Base-by-base conservation (phyloP, 2,888 invertebrate genomes). In the Mesorhabditis belari region DNA sequence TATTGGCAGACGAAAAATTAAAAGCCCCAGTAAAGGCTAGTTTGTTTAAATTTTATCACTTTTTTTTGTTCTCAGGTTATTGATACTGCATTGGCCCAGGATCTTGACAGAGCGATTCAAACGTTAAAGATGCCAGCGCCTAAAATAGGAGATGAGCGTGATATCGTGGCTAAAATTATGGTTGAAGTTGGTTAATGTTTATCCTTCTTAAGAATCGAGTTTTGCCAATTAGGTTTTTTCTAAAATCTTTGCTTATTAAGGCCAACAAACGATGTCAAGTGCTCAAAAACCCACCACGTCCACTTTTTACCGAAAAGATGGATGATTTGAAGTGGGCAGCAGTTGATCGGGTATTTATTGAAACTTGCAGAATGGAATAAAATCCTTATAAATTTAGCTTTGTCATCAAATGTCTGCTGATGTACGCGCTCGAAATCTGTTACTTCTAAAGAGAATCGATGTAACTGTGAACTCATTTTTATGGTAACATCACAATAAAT, bases 381-480 rank as follows among this genome's bases (percentile, higher is more conserved):
- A n/a, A n/a, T n/a, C n/a, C n/a, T n/a, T n/a, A n/a, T n/a, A n/a
- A n/a, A n/a, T 35, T 35, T 35, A 35, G 44, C 2, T 35, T 9
- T 35, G 44, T 35, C 44, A 35, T n/a, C 44, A n/a, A 9, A 59
- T 71, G 50, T 58, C 60, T 17, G 62, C 63, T 9, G 71, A 71
- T 50, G 67, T 67, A 35, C 61, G 65, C 23, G 63, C 66, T 17
- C 66, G 73, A 17, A 63, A 65, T 28, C 54, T 73, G 80, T 90
- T 92, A 85, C 85, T 96, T 67, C 84, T 95, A 5, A 92, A 92
- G 57, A 86, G 96, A 55, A 83, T 96, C 35, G 95, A 96, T 82
- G 93, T 94, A 63, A 98, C 96, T 0, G 88, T 96, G 75, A 91
- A 93, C 82, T 95, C 95, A 58, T 98, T 96, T 82, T 88, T 81